Evolutionary conservation across 2,797 vertebrate species (phyloP).

Genomic region (Heterohyrax brucei): DNA sequence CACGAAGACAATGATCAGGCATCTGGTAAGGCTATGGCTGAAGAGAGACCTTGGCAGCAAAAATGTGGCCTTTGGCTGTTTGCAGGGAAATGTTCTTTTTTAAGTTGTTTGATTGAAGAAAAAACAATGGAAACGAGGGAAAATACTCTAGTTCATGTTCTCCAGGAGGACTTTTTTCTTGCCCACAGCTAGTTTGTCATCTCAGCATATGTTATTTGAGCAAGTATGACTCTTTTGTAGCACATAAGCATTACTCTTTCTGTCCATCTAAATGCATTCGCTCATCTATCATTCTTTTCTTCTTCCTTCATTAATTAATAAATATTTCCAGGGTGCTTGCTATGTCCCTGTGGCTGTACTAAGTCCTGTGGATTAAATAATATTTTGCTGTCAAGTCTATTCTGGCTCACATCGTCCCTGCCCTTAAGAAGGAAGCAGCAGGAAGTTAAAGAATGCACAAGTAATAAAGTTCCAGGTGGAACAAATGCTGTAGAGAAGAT

Average conservation of each 20-base stretch:
- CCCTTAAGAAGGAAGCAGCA: background rate
- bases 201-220: slow-evolving; percentile 22
- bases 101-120: slow-evolving; percentile 30
- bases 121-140: background rate
- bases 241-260: background rate
- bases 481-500: background rate
- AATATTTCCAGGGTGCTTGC: background rate
- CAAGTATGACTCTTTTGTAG: background rate
- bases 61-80: slow-evolving; percentile 17
- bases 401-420: background rate
- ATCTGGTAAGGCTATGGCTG: background rate
- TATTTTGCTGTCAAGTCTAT: background rate
- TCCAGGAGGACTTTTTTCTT: slow-evolving; percentile 21
- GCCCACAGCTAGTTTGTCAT: background rate
- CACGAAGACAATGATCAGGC: background rate
- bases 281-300: background rate
- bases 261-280: background rate
- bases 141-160: background rate
- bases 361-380: slow-evolving; percentile 15
- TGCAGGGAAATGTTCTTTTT: background rate
- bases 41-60: background rate
- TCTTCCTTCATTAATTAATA: slow-evolving; percentile 45
- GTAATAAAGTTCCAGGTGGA: background rate
- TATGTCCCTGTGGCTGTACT: background rate
- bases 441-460: background rate